These are phyloP conservation scores for Chionodraco myersi DNA, from an alignment of 2,113 vertebrate genomes.

Conservation along the genomic window DNA sequence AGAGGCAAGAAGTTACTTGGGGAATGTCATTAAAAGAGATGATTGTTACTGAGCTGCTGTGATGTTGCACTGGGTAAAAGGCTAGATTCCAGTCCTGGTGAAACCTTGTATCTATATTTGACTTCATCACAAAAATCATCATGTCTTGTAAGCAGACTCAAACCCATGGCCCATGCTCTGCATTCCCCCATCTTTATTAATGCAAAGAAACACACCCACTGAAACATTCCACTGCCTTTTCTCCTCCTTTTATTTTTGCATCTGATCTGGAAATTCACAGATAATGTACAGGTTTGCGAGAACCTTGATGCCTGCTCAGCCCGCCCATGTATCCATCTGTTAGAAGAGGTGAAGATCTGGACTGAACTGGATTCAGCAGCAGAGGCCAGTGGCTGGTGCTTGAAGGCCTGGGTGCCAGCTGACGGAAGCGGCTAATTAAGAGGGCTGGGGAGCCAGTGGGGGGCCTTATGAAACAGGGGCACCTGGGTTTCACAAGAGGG, in stretches of 20 bases:
- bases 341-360: constrained; percentile 45
- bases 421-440: constrained; percentile 77
- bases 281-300: constrained; percentile 50
- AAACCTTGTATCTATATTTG: constrained; percentile 79
- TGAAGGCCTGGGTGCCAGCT: constrained; percentile 73
- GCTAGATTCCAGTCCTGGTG: constrained; percentile 48
- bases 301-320: constrained; percentile 19
- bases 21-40: constrained; percentile 97
- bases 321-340: constrained; percentile 46
- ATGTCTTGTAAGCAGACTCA: constrained; percentile 54
- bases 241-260: constrained; percentile 8
- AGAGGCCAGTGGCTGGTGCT: constrained; percentile 57
- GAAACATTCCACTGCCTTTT: constrained; percentile 25
- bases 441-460: constrained; percentile 70
- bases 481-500: constrained; percentile 76
- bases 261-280: constrained; percentile 38
- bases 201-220: constrained; percentile 15
- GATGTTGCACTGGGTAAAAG: constrained; percentile 57
- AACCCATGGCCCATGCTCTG: constrained; percentile 17
- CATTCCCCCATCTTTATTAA: constrained; percentile 47
- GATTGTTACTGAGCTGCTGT: constrained; percentile 75
- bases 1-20: constrained; percentile 91
- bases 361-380: constrained; percentile 53
- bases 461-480: constrained; percentile 74
- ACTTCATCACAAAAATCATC: constrained; percentile 73